A percentile compares a stretch with the other conserved stretches of the same genome.
phyloP scores from a whole-genome alignment of 1,140 invertebrate genomes.

The Magallana angulata region DNA sequence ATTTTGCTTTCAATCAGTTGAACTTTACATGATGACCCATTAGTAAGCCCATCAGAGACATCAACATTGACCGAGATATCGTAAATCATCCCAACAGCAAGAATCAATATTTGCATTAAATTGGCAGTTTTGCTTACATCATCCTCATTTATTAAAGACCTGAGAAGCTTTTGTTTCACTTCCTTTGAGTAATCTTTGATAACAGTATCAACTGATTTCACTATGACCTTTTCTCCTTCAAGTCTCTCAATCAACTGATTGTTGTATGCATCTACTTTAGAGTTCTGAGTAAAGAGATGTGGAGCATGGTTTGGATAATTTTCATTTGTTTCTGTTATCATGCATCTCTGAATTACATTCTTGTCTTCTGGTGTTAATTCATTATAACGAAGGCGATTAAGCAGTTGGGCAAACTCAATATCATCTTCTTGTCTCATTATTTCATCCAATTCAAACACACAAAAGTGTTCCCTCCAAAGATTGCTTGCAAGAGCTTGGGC shows the following conservation, averaged over 20 bases:
- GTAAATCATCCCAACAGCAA: slow-evolving; percentile 42
- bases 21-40: slow-evolving; percentile 36
- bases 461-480: not conserved
- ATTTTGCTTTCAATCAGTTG: not conserved
- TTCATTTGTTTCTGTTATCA: not conserved
- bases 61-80: slow-evolving; percentile 36
- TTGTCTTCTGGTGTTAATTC: slow-evolving; percentile 47
- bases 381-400: slow-evolving; percentile 50
- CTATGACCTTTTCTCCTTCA: not conserved
- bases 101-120: not conserved
- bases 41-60: slow-evolving; percentile 44
- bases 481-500: slow-evolving; percentile 24
- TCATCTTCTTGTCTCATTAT: slow-evolving; percentile 63
- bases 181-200: not conserved
- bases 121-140: slow-evolving; percentile 3
- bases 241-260: not conserved
- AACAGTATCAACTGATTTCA: not conserved
- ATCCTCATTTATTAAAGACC: not conserved
- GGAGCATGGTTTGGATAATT: not conserved
- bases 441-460: slow-evolving; percentile 53
- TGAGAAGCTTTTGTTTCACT: not conserved
- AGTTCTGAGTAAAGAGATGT: slow-evolving; percentile 23
- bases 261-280: slow-evolving; percentile 14
- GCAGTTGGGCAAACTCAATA: slow-evolving; percentile 57
- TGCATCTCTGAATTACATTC: not conserved